phyloP scores from a whole-genome alignment of 92 coral and sea anemone genomes.

The Heliopora coerulea region DNA sequence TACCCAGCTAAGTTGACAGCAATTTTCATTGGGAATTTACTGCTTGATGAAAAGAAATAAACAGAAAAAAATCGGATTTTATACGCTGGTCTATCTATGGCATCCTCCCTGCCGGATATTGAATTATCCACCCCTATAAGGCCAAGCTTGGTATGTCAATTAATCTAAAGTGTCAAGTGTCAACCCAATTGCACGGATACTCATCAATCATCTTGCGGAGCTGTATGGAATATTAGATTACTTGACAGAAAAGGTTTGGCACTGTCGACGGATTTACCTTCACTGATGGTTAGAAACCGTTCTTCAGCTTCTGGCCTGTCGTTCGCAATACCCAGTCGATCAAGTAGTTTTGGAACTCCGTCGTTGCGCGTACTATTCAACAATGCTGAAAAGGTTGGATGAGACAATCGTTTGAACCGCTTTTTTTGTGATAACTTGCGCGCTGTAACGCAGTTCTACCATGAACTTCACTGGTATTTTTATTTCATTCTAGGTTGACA shows the following conservation, averaged over 20 bases:
- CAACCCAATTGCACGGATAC: slow-evolving; percentile 21
- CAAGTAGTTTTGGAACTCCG: slow-evolving; percentile 16
- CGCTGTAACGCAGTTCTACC: neutral
- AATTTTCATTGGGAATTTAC: neutral
- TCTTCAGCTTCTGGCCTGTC: slow-evolving; percentile 24
- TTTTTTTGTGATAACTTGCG: neutral
- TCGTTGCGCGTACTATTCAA: neutral
- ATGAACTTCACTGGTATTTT: neutral
- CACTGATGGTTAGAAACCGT: slow-evolving; percentile 11
- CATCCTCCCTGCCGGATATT: slow-evolving; percentile 37
- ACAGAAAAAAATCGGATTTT: slow-evolving; percentile 25
- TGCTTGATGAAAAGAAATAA: slow-evolving; percentile 11
- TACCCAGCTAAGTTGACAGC: slow-evolving; percentile 9
- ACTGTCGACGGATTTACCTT: slow-evolving; percentile 33
- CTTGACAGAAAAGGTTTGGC: slow-evolving; percentile 41
- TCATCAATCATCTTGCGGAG: slow-evolving; percentile 33
- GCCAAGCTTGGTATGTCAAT: slow-evolving; percentile 24
- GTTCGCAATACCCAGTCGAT: slow-evolving; percentile 1
- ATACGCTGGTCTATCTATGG: slow-evolving; percentile 41
- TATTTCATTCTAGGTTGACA: slow-evolving; percentile 21
- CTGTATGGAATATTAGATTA: slow-evolving; percentile 39
- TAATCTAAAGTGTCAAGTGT: slow-evolving; percentile 34
- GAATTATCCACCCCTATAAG: slow-evolving; percentile 44
- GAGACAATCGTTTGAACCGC: neutral
- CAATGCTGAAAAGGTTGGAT: slow-evolving; percentile 22